phyloP scores from a whole-genome alignment of 2,888 invertebrate genomes.

The Caenorhabditis becei region DNA sequence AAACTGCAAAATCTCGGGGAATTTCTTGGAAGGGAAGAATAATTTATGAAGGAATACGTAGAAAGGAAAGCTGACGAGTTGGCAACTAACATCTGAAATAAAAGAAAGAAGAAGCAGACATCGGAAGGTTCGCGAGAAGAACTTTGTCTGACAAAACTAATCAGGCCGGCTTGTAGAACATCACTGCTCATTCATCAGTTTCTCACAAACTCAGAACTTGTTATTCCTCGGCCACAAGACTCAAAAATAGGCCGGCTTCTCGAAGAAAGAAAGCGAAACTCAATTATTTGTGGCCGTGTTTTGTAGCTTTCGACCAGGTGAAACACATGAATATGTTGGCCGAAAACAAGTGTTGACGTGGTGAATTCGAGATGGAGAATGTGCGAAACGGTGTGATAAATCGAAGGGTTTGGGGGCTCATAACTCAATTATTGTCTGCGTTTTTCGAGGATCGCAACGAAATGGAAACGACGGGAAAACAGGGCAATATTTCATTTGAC shows the following conservation, averaged over 20 bases:
- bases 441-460: neutral
- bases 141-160: neutral
- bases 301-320: constrained; percentile 28
- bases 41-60: too few species aligned
- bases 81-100: too few species aligned
- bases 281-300: constrained; percentile 4
- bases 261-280: neutral
- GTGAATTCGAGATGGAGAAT: neutral
- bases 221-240: neutral
- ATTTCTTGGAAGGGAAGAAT: too few species aligned
- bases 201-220: neutral
- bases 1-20: too few species aligned
- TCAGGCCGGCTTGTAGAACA: neutral
- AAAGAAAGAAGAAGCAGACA: too few species aligned
- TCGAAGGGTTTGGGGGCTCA: neutral
- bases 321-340: constrained; percentile 6
- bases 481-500: constrained; percentile 48
- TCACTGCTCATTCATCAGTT: constrained; percentile 1
- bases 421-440: constrained; percentile 12
- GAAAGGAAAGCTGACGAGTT: too few species aligned
- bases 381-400: neutral
- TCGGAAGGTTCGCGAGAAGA: neutral
- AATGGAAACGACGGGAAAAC: constrained; percentile 17
- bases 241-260: constrained; percentile 1
- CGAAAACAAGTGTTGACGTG: constrained; percentile 13